Base-by-base conservation (phyloP, 2,888 invertebrate genomes). In the Junonia oenone region DNA sequence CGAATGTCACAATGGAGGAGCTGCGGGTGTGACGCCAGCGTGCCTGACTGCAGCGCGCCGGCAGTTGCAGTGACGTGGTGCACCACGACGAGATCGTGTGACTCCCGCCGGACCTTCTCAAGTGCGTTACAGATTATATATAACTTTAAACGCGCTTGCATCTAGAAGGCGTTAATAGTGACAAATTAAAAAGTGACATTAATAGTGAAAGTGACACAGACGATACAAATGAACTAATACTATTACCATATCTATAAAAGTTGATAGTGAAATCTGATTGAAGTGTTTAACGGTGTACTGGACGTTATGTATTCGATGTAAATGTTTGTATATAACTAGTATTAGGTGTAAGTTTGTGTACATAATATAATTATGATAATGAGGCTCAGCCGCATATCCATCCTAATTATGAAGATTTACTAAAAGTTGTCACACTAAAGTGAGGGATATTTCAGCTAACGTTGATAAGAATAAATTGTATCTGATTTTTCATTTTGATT, bases 11-110 rank as follows among this genome's bases (percentile, higher is more conserved):
- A 66, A 95, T 96, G 95, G 96, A 96, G 87, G 96, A 96, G 83
- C 74, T 96, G 86, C 88, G 96, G 58, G 96, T 96, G 94, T 96
- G 96, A 96, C 95, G 93, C 77, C 90, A 91, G 82, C 78, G 90
- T 67, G 90, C 90, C 77, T 91, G 91, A 90, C 91, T 90, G 87
- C 90, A 88, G 70, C 88, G 90, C 33, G 76, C 90, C 81, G 90
- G 87, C 76, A 91, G 91, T 78, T 90, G 90, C 88, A 84, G 90
- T 66, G 90, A 90, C 73, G 78, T 89, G 67, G 82, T 75, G 51
- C 88, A 88, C 59, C 88, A 88, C 66, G 90, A 90, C 68, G 90
- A 90, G 76, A 85, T 90, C 77, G 89, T 90, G 83, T 89, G 90
- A 90, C 87, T 86, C 71, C 81, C 81, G 85, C 90, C 88, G 79